phyloP scores from a whole-genome alignment of 2,113 vertebrate species.

The Forbesichthys agassizii region DNA sequence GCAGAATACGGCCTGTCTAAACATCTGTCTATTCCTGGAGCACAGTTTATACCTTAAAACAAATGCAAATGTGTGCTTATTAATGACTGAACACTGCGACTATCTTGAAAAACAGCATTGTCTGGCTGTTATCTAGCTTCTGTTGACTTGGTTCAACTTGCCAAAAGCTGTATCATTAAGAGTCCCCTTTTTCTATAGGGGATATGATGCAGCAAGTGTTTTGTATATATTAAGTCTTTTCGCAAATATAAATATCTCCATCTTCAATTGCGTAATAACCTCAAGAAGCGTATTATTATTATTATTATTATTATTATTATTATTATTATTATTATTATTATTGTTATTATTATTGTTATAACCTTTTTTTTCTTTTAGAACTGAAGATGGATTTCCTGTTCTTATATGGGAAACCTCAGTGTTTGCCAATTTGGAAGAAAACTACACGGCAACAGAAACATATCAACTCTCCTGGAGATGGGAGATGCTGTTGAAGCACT shows the following conservation, averaged over 20 bases:
- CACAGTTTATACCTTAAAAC: not conserved
- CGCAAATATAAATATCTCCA: no score
- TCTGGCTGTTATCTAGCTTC: not conserved
- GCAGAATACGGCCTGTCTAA: not conserved
- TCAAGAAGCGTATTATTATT: not conserved
- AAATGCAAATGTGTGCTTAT: no score
- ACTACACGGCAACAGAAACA: slow-evolving; percentile 79
- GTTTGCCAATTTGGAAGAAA: slow-evolving; percentile 80
- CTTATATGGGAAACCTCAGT: slow-evolving; percentile 72
- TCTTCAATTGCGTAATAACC: not conserved
- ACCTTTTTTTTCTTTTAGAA: slow-evolving; percentile 71
- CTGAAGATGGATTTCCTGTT: slow-evolving; percentile 71
- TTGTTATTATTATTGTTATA: not conserved
- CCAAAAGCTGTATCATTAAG: not conserved
- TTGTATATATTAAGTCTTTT: not conserved
- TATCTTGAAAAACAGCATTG: not conserved
- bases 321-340: not conserved
- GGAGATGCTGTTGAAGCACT: slow-evolving; percentile 88
- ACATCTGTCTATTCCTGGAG: slow-evolving; percentile 8
- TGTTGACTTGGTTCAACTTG: not conserved
- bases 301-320: not conserved
- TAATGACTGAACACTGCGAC: no score
- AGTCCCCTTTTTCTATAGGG: not conserved
- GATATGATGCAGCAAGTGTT: not conserved
- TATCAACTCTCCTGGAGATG: slow-evolving; percentile 82